Percentiles rank a stretch among this genome's conserved stretches.
These are phyloP conservation scores for Latrodectus hesperus DNA, from an alignment of 2,888 invertebrate genomes.

Conservation along the genomic window DNA sequence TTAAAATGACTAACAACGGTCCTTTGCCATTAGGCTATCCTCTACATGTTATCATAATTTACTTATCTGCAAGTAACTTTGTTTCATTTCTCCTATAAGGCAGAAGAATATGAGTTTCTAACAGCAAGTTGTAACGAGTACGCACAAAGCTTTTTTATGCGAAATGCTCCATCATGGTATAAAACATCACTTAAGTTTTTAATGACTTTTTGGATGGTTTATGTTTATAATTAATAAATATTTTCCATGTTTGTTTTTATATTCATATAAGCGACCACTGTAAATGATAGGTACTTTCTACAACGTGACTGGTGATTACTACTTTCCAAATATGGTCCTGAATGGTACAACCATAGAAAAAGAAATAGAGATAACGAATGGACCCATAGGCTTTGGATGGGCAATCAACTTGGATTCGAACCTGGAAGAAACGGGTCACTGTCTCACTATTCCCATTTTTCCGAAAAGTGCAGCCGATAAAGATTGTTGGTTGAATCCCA, in stretches of 20 bases:
- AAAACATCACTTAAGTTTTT: not conserved
- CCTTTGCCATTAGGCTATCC: no score
- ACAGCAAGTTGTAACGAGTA: not conserved
- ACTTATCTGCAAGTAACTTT: no score
- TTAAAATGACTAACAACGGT: no score
- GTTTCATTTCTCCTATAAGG: no score
- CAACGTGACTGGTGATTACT: constrained; percentile 52
- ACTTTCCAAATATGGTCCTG: constrained; percentile 45
- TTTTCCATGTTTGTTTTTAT: no score
- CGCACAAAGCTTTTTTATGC: not conserved
- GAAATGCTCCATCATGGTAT: not conserved
- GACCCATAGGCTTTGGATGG: constrained; percentile 70
- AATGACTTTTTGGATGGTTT: not conserved
- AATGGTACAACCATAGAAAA: constrained; percentile 21
- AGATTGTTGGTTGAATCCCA: constrained; percentile 69
- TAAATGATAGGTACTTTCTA: constrained; percentile 35
- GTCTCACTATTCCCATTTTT: constrained; percentile 60
- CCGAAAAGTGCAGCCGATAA: constrained; percentile 27
- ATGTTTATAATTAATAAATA: not conserved
- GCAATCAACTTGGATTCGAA: constrained; percentile 58
- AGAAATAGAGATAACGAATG: constrained; percentile 44
- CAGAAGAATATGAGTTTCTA: no score
- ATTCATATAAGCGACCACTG: no score
- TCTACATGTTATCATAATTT: no score
- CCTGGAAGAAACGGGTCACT: constrained; percentile 10